These are phyloP conservation scores for Gadopsis bispinosus DNA, from an alignment of 2,797 vertebrate species.

Conservation along the genomic window DNA sequence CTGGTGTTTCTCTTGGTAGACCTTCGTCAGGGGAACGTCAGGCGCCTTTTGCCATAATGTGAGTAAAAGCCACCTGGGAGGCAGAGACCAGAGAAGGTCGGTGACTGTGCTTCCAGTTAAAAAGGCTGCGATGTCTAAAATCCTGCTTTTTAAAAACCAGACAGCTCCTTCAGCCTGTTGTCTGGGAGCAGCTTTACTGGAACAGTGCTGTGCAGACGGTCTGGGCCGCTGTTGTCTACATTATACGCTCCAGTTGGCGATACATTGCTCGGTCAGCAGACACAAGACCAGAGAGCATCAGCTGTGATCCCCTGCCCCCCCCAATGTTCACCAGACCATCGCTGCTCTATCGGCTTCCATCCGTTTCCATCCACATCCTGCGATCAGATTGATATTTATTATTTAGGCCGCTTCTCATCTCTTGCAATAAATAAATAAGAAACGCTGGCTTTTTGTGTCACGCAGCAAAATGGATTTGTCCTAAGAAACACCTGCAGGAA, in stretches of 20 bases:
- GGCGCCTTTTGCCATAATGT: background rate
- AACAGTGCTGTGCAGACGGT: constrained; percentile 13
- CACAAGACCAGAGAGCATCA: constrained; percentile 33
- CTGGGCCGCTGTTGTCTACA: constrained; percentile 11
- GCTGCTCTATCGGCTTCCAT: no score
- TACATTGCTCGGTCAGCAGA: constrained; percentile 55
- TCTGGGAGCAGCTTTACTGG: constrained; percentile 2
- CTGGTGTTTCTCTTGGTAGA: no score
- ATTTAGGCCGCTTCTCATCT: no score
- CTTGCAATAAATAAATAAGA: no score
- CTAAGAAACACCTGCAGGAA: no score
- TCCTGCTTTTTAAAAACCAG: background rate
- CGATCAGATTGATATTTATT: no score
- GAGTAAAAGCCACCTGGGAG: background rate
- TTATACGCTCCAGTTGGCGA: constrained; percentile 64
- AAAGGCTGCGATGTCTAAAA: no score
- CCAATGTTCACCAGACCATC: background rate
- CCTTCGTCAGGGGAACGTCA: background rate
- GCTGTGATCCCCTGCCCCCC: constrained; percentile 9
- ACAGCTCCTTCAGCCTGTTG: background rate
- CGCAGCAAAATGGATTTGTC: no score
- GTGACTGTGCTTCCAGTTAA: background rate
- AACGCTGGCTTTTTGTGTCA: no score
- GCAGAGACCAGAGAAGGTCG: background rate
- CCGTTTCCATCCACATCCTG: no score